Evolutionary conservation across 2,888 invertebrate species (phyloP).

Genomic region (Callyntrura guangdongensis): DNA sequence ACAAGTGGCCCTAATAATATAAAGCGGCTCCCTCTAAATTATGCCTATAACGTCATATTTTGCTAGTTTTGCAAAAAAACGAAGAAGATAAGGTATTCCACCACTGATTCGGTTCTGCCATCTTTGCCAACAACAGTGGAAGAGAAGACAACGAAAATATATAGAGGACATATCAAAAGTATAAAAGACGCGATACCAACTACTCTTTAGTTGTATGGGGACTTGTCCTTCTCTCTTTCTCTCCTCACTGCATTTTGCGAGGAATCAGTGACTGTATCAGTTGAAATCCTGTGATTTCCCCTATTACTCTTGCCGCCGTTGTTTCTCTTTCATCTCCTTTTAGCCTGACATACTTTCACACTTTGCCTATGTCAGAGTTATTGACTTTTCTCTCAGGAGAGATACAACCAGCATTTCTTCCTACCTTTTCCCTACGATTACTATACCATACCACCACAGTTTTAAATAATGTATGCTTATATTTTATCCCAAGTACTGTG

Average conservation of each 20-base stretch:
- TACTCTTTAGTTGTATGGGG: no score
- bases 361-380: neutral
- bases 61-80: neutral
- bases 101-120: neutral
- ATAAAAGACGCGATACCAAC: no score
- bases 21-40: neutral
- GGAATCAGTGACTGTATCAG: neutral
- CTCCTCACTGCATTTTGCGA: neutral
- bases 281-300: neutral
- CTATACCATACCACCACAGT: neutral
- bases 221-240: no score
- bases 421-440: neutral
- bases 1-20: neutral
- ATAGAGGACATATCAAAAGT: no score
- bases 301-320: neutral
- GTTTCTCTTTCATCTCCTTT: slow-evolving; percentile 1
- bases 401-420: neutral
- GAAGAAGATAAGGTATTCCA: neutral
- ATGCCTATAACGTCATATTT: neutral
- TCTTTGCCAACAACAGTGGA: neutral
- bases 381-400: slow-evolving; percentile 24
- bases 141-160: no score
- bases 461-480: no score
- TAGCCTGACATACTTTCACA: slow-evolving; percentile 28
- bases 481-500: no score